These are phyloP conservation scores for Hemistola chrysoprasaria DNA, from an alignment of 2,888 invertebrate species.

Conservation along the genomic window DNA sequence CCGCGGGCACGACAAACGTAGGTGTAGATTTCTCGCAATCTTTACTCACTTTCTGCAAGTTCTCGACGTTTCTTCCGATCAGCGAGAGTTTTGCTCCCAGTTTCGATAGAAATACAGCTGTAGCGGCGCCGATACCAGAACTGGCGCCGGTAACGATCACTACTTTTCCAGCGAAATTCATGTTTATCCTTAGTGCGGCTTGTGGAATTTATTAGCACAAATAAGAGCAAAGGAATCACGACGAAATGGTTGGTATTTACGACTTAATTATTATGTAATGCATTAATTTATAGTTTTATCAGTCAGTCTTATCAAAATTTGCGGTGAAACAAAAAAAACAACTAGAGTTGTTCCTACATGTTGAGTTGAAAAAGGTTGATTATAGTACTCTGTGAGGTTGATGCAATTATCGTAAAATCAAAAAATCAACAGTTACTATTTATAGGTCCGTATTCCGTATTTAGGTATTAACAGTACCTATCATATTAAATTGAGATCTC, in stretches of 20 bases:
- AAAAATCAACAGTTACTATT: no score
- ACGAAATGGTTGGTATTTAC: constrained; percentile 35
- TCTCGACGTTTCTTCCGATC: constrained; percentile 86
- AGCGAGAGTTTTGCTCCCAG: constrained; percentile 89
- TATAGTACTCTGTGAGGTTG: no score
- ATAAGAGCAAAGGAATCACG: constrained; percentile 9
- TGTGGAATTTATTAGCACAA: background rate
- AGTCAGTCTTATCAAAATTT: constrained; percentile 8
- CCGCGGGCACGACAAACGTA: constrained; percentile 85
- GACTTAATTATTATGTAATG: constrained; percentile 18
- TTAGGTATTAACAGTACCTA: no score
- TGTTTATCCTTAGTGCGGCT: constrained; percentile 29
- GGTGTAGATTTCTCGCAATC: constrained; percentile 60
- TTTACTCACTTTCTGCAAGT: constrained; percentile 75
- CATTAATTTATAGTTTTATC: background rate
- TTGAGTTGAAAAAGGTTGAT: background rate
- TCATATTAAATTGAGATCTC: no score
- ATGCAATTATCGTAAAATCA: no score
- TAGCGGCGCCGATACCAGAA: constrained; percentile 92
- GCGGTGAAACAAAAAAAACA: constrained; percentile 10
- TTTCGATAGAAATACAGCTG: constrained; percentile 88
- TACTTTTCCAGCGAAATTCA: constrained; percentile 87
- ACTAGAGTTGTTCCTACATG: background rate
- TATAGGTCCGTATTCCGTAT: no score
- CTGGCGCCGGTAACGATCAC: constrained; percentile 91